Evolutionary conservation across 2,113 vertebrate species (phyloP).

Genomic region (Sinocyclocheilus anshuiensis): DNA sequence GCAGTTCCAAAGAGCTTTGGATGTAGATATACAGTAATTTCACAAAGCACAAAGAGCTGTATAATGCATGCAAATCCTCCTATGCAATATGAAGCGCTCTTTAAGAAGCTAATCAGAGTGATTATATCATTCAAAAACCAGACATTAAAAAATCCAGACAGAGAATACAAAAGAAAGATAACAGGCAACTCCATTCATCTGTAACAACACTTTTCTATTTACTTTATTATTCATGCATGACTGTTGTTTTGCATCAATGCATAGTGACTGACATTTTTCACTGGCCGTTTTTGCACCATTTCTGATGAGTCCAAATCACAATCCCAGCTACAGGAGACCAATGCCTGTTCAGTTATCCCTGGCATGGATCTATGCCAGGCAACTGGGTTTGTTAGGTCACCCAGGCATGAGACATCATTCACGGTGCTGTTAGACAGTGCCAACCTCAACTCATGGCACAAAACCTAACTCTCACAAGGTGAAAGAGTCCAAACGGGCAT

Average conservation of each 20-base stretch:
- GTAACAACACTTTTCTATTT: not conserved
- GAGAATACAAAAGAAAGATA: conserved; percentile 16
- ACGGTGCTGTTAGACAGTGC: not conserved
- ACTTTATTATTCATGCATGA: conserved; percentile 6
- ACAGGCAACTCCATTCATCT: conserved; percentile 12
- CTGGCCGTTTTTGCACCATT: conserved; percentile 4
- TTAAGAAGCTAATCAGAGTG: conserved; percentile 25
- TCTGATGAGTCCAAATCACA: not conserved
- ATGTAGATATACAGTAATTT: conserved; percentile 14
- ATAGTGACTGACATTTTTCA: not conserved
- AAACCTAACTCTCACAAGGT: not conserved
- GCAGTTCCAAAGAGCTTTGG: not conserved
- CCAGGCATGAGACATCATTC: conserved; percentile 31
- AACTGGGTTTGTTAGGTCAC: conserved; percentile 26
- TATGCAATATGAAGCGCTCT: not conserved
- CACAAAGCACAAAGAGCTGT: conserved; percentile 4
- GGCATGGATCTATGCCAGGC: conserved; percentile 3
- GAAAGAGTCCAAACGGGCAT: not conserved
- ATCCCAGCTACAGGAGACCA: not conserved
- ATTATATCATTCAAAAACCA: conserved; percentile 7
- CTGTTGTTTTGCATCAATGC: conserved; percentile 8
- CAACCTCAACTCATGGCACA: no score
- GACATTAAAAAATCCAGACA: conserved; percentile 2
- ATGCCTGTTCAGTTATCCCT: not conserved
- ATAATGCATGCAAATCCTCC: conserved; percentile 47